A percentile compares a stretch with the other conserved stretches of the same genome.
These are phyloP conservation scores for Thymelicus sylvestris DNA, from an alignment of 2,888 invertebrate genomes.

Conservation along the genomic window DNA sequence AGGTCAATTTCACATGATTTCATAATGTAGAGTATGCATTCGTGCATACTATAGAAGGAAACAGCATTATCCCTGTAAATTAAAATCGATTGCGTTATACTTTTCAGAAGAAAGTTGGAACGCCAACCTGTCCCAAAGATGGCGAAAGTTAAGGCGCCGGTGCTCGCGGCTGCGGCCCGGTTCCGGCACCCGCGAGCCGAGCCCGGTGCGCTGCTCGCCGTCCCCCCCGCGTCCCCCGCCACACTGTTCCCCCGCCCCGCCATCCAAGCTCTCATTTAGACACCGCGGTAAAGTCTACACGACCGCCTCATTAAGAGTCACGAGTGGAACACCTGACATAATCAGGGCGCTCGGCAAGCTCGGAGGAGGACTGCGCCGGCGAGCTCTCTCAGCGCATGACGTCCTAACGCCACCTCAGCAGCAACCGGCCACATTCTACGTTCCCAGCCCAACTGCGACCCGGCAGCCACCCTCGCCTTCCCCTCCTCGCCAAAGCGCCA, in stretches of 20 bases:
- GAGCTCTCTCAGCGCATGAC: conserved; percentile 89
- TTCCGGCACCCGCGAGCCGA: conserved; percentile 81
- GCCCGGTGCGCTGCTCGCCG: conserved; percentile 84
- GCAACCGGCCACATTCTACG: conserved; percentile 88
- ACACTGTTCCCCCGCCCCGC: conserved; percentile 79
- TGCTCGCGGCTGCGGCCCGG: conserved; percentile 89
- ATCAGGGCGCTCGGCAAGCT: conserved; percentile 88
- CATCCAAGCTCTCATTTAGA: conserved; percentile 76
- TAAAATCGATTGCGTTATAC: conserved; percentile 26
- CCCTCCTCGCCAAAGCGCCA: conserved; percentile 67
- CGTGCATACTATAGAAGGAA: background rate
- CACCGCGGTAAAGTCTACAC: conserved; percentile 82
- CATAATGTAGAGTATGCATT: too few relatives aligned
- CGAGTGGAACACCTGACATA: conserved; percentile 87
- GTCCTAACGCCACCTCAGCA: conserved; percentile 85
- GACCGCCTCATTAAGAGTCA: conserved; percentile 78
- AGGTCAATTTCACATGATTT: too few relatives aligned
- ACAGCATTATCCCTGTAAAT: background rate
- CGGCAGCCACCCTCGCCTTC: conserved; percentile 77
- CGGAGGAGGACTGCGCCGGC: conserved; percentile 87
- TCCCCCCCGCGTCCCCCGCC: conserved; percentile 80
- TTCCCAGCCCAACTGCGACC: conserved; percentile 85
- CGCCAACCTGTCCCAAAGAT: conserved; percentile 90
- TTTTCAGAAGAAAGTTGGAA: conserved; percentile 90
- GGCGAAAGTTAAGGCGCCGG: conserved; percentile 89